phyloP scores from a whole-genome alignment of 2,888 invertebrate genomes.

The Caenorhabditis sp. region DNA sequence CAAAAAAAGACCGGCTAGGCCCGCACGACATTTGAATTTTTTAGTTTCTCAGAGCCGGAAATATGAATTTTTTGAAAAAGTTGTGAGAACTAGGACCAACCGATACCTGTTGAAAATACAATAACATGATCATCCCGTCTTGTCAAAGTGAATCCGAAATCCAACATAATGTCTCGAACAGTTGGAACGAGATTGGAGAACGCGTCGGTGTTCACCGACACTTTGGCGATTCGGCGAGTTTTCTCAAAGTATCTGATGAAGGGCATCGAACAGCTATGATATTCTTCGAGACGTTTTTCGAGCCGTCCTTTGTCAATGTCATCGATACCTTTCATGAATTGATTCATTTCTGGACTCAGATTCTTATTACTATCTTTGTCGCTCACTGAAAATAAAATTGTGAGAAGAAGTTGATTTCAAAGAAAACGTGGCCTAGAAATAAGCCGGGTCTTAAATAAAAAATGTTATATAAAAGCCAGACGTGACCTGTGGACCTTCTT shows the following conservation, averaged over 20 bases:
- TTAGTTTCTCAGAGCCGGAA: too few relatives aligned
- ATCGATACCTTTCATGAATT: conserved; percentile 62
- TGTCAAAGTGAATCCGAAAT: conserved; percentile 45
- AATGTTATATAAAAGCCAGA: too few relatives aligned
- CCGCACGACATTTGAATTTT: too few relatives aligned
- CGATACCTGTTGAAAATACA: conserved; percentile 36
- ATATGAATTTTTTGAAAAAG: too few relatives aligned
- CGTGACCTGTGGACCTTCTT: too few relatives aligned
- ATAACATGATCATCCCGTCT: conserved; percentile 33
- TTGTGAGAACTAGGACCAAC: too few relatives aligned
- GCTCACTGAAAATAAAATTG: background rate
- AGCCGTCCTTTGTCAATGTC: conserved; percentile 67
- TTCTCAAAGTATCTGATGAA: conserved; percentile 64
- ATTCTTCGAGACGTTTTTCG: conserved; percentile 65
- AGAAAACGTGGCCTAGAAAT: too few relatives aligned
- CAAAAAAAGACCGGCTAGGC: too few relatives aligned
- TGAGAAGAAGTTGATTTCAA: too few relatives aligned
- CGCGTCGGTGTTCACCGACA: conserved; percentile 20
- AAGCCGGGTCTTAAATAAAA: too few relatives aligned
- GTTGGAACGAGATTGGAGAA: conserved; percentile 42
- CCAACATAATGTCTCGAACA: conserved; percentile 29
- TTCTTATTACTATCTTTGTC: conserved; percentile 12
- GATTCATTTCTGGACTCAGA: conserved; percentile 50
- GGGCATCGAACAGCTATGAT: conserved; percentile 60
- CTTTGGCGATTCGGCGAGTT: conserved; percentile 53